Evolutionary conservation across 2,797 vertebrate genomes (phyloP).

Genomic region (Hybognathus amarus): DNA sequence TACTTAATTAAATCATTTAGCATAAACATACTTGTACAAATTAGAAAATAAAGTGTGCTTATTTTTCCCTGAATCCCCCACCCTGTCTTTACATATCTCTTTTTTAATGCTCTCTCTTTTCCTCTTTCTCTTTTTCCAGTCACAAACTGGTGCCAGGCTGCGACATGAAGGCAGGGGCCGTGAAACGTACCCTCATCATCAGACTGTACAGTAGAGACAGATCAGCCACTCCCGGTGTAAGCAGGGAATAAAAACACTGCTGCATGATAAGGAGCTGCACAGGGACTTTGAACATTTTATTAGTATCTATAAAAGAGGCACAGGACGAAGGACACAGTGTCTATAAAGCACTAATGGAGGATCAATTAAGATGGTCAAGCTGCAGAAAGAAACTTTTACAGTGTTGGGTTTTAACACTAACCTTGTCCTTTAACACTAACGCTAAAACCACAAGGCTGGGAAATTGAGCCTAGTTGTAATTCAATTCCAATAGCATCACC

Average conservation of each 20-base stretch:
- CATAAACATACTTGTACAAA: slow-evolving; percentile 72
- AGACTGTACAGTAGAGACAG: slow-evolving; percentile 57
- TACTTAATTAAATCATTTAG: not conserved
- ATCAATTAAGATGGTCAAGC: slow-evolving; percentile 66
- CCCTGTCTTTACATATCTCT: slow-evolving; percentile 28
- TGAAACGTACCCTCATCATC: slow-evolving; percentile 56
- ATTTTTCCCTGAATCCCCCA: not conserved
- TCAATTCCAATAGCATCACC: not conserved
- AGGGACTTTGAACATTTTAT: slow-evolving; percentile 65
- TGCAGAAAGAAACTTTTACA: slow-evolving; percentile 57
- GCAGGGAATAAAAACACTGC: slow-evolving; percentile 55
- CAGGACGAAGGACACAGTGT: slow-evolving; percentile 59
- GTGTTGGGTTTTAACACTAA: slow-evolving; percentile 51
- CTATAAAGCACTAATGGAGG: slow-evolving; percentile 66
- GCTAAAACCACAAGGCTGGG: slow-evolving; percentile 37
- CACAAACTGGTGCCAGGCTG: slow-evolving; percentile 58
- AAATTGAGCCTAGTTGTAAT: slow-evolving; percentile 16
- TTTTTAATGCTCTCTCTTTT: slow-evolving; percentile 53
- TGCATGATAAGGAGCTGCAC: slow-evolving; percentile 60
- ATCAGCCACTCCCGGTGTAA: slow-evolving; percentile 45
- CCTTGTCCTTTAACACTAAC: slow-evolving; percentile 37
- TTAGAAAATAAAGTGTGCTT: slow-evolving; percentile 53
- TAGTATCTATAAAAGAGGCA: slow-evolving; percentile 61
- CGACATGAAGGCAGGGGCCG: slow-evolving; percentile 50
- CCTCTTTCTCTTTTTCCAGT: slow-evolving; percentile 56